Evolutionary conservation across 30 jellyfish, hydroid and myxozoan species (phyloP), one percentile per base, ranked within the genome.

Genomic region (Nemopilema nomurai): DNA sequence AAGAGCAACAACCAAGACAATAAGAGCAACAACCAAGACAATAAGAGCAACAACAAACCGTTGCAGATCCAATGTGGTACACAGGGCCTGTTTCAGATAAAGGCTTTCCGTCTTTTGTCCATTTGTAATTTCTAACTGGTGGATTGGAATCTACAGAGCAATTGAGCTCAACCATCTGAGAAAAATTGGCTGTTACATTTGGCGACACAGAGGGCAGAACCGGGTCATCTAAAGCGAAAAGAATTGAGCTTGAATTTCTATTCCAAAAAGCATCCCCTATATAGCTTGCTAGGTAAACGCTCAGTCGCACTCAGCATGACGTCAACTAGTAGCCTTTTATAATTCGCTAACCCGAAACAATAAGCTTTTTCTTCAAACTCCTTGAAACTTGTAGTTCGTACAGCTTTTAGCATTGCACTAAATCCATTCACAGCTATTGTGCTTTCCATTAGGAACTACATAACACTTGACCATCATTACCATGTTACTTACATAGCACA

Each of bases 91-190:
- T 90, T 4, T 67, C 79, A 16, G 95, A 16, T 85, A 86, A 24
- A 13, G 16, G 49, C 28, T 23, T 23, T 18, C 92, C 96, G 64
- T 92, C 82, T 77, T 86, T 92, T 20, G 87, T 81, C 98, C 98
- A 92, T 21, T 68, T 62, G 67, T 92, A 92, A 33, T 71, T 76
- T 17, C 62, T 16, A 19, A 86, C 91, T 63, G 96, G 92, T 27
- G 98, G 98, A 41, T 92, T 86, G 20, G 98, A 90, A 32, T 92
- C 91, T 18, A 80, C 87, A 25, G 31, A 28, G 82, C 98, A 92
- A 21, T 68, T 51, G 21, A 92, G 30, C 31, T 68, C 81, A 0
- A 92, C 77, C 25, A 71, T 21, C 63, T 71, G 71, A 0, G 94
- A 68, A 21, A 52, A 62, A 50, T 92, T 87, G 19, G 92, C 94